Evolutionary conservation across 2,113 vertebrate species (phyloP).

Genomic region (Brienomyrus longianalis): DNA sequence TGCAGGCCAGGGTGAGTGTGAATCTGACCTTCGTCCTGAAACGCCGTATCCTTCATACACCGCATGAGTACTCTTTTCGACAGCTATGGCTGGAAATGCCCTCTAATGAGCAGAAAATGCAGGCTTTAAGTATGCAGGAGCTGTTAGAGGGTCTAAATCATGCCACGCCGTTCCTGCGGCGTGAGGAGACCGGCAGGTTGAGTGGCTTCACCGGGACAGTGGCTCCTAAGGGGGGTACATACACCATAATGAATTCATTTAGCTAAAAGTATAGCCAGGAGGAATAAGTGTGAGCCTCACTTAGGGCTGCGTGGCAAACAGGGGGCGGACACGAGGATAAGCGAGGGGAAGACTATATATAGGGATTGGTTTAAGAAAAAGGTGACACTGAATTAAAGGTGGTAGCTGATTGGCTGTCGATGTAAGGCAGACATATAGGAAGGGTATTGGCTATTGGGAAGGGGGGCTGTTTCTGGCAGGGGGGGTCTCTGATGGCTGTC

Average conservation of each 20-base stretch:
- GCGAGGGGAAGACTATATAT: neutral
- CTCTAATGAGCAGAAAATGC: conserved; percentile 2
- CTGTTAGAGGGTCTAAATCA: neutral
- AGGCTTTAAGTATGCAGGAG: neutral
- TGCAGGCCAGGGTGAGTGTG: neutral
- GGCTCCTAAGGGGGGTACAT: neutral
- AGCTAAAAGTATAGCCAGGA: neutral
- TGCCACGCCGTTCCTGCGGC: neutral
- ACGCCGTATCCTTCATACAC: neutral
- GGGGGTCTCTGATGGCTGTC: too few relatives aligned
- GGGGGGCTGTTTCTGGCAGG: neutral
- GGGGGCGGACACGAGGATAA: neutral
- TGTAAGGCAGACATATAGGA: neutral
- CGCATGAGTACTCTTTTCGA: neutral
- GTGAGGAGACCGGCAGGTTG: neutral
- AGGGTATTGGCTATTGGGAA: neutral
- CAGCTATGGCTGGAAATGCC: neutral
- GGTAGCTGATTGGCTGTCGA: neutral
- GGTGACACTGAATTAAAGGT: neutral
- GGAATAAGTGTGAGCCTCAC: neutral
- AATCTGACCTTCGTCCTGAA: neutral
- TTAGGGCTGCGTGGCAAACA: neutral
- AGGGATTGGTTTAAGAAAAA: neutral
- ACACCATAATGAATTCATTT: neutral
- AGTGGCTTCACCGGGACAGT: neutral